A percentile compares a stretch with the other conserved stretches of the same genome.
Evolutionary conservation across 2,888 invertebrate genomes (phyloP).

Genomic region (Noctua janthe): DNA sequence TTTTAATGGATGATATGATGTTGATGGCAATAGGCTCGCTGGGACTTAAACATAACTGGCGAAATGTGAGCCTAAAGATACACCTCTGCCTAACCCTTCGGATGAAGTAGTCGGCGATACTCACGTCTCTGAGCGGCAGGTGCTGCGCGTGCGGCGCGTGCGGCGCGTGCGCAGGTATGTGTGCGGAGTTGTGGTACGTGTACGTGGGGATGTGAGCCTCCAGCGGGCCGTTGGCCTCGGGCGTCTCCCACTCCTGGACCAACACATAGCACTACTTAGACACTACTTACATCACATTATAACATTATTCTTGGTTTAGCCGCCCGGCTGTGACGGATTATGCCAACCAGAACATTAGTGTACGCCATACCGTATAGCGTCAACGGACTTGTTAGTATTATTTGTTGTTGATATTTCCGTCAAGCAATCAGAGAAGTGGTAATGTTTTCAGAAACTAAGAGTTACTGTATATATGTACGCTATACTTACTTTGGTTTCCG

Average conservation of each 20-base stretch:
- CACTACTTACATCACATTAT: background rate
- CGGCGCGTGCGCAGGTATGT: slow-evolving; percentile 64
- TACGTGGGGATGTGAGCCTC: slow-evolving; percentile 81
- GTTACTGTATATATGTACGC: background rate
- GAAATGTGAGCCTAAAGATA: too few species aligned
- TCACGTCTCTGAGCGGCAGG: slow-evolving; percentile 74
- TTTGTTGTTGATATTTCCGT: background rate
- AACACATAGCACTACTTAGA: background rate
- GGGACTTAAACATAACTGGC: too few species aligned
- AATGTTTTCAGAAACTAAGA: background rate
- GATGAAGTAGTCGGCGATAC: slow-evolving; percentile 26
- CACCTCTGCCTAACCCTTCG: too few species aligned
- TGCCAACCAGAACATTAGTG: background rate
- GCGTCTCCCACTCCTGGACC: slow-evolving; percentile 82
- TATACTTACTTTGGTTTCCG: slow-evolving; percentile 58
- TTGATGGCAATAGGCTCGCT: background rate
- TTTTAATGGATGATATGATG: background rate
- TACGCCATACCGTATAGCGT: background rate
- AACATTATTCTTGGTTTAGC: too few species aligned
- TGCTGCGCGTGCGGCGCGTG: slow-evolving; percentile 72
- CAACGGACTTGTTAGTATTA: background rate
- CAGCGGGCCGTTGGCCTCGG: slow-evolving; percentile 77
- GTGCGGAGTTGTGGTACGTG: slow-evolving; percentile 85
- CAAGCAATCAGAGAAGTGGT: background rate
- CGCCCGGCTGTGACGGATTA: too few species aligned